Evolutionary conservation across 2,888 invertebrate species (phyloP).

Genomic region (Dynastes hyllus): DNA sequence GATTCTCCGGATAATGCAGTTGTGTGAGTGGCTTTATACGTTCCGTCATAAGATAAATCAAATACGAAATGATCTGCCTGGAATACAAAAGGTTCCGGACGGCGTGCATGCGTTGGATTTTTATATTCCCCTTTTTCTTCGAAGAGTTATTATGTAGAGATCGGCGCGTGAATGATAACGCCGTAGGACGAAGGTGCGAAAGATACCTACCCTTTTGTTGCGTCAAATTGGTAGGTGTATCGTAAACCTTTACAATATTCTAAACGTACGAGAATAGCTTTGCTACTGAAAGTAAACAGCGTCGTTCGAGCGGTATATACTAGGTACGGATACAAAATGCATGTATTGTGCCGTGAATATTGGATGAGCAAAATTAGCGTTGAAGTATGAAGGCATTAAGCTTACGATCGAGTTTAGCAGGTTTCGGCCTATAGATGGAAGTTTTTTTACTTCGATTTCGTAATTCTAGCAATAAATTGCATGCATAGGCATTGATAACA

Average conservation of each 20-base stretch:
- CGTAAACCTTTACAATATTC: constrained; percentile 2
- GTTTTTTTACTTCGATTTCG: no score
- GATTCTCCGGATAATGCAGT: constrained; percentile 49
- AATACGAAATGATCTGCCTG: constrained; percentile 48
- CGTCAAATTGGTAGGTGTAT: not conserved
- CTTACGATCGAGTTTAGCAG: no score
- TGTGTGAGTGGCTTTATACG: constrained; percentile 48
- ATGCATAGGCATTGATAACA: no score
- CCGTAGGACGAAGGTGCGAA: constrained; percentile 4
- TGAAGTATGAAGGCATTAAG: no score
- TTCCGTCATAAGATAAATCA: constrained; percentile 49
- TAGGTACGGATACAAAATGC: no score
- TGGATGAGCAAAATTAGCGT: no score
- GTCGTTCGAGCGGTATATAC: no score
- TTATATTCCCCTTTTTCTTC: constrained; percentile 23
- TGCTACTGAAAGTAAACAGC: not conserved
- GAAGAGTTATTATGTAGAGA: constrained; percentile 30
- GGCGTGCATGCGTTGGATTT: constrained; percentile 27
- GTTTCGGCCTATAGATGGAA: no score
- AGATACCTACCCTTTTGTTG: constrained; percentile 17
- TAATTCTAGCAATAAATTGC: no score
- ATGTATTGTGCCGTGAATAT: no score
- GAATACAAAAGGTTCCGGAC: constrained; percentile 29
- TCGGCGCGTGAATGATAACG: constrained; percentile 31
- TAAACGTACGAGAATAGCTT: not conserved